A percentile compares a stretch with the other conserved stretches of the same genome.
Evolutionary conservation across 1,140 invertebrate genomes (phyloP).

Genomic region (Antheraea mylitta): DNA sequence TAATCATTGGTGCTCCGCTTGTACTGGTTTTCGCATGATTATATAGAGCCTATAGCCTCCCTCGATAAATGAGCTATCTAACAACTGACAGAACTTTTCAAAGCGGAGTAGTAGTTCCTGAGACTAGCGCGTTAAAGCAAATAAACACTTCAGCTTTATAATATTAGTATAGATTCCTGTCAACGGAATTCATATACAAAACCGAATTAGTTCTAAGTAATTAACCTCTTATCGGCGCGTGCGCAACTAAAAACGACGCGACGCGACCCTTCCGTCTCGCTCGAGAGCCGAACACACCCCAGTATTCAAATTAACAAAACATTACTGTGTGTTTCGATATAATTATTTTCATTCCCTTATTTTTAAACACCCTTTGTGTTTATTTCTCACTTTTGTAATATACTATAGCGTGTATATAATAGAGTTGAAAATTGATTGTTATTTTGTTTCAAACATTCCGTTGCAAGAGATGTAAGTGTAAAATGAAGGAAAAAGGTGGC

Average conservation of each 20-base stretch:
- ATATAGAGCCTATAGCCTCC: too few species aligned
- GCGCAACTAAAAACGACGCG: constrained; percentile 36
- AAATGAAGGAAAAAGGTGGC: constrained; percentile 66
- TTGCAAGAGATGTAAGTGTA: constrained; percentile 22
- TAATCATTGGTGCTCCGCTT: too few species aligned
- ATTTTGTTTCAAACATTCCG: constrained; percentile 21
- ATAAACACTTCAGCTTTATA: too few species aligned
- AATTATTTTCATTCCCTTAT: constrained; percentile 64
- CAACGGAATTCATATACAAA: constrained; percentile 22
- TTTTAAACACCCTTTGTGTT: constrained; percentile 30
- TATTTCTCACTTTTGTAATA: not conserved
- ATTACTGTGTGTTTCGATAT: constrained; percentile 66
- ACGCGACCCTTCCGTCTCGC: constrained; percentile 29
- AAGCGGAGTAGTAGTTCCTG: too few species aligned
- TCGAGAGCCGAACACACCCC: constrained; percentile 37
- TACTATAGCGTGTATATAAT: constrained; percentile 6
- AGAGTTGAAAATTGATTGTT: constrained; percentile 24
- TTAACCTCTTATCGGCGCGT: constrained; percentile 65
- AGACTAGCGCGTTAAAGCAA: too few species aligned
- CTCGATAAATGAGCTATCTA: too few species aligned
- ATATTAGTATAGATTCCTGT: not conserved
- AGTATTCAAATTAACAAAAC: constrained; percentile 75
- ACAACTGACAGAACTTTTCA: too few species aligned
- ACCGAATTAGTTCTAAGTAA: constrained; percentile 71
- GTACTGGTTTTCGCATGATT: too few species aligned